phyloP scores from a whole-genome alignment of 2,888 invertebrate genomes.

The Sesamia inferens region DNA sequence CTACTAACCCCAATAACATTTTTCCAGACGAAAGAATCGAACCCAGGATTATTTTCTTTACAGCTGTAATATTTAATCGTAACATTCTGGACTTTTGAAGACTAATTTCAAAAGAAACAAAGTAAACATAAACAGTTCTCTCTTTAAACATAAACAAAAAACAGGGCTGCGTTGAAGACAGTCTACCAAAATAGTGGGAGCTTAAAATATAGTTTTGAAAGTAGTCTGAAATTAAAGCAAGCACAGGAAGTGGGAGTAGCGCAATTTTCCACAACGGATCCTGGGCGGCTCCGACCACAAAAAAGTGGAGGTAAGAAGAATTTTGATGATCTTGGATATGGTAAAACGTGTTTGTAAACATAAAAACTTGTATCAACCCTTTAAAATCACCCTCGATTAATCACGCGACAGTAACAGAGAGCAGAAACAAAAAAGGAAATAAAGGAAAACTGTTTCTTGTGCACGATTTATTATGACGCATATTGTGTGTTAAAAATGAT shows the following conservation, averaged over 20 bases:
- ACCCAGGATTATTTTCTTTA: not conserved
- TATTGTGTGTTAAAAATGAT: no score
- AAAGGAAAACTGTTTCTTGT: no score
- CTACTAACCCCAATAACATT: not conserved
- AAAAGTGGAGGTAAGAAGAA: conserved; percentile 21
- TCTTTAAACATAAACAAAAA: conserved; percentile 14
- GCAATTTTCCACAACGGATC: conserved; percentile 77
- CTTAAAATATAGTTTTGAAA: conserved; percentile 71
- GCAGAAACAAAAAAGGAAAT: no score
- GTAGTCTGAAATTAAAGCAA: conserved; percentile 78
- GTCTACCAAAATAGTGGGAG: conserved; percentile 63
- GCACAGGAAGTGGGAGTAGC: conserved; percentile 68
- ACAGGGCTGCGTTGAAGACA: conserved; percentile 13
- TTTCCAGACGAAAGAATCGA: not conserved
- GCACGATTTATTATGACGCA: no score
- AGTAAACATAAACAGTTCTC: conserved; percentile 9
- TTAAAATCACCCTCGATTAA: no score
- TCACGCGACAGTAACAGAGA: no score
- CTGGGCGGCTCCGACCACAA: conserved; percentile 69
- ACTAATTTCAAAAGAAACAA: conserved; percentile 2
- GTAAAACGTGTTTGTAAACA: not conserved
- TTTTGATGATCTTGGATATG: conserved; percentile 40
- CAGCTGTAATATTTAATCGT: not conserved
- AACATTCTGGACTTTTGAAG: not conserved
- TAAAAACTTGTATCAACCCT: no score